Evolutionary conservation across 2,797 vertebrate genomes (phyloP).

Genomic region (Oceanodroma leucorhoa): DNA sequence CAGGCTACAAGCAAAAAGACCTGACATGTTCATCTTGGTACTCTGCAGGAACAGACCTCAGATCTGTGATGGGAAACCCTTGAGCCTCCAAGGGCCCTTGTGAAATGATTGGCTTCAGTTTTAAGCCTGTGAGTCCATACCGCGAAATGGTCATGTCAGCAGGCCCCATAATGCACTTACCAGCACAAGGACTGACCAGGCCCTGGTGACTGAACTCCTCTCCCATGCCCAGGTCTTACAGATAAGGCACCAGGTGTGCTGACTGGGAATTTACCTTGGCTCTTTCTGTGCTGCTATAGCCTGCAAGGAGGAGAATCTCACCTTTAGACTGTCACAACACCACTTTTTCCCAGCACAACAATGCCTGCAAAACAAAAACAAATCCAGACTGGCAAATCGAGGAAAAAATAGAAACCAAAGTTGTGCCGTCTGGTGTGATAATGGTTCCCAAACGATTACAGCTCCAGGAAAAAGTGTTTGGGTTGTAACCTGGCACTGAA

Average conservation of each 20-base stretch:
- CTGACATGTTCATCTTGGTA: neutral
- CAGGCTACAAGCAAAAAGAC: neutral
- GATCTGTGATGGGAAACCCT: neutral
- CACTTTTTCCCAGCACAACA: neutral
- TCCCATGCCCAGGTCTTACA: neutral
- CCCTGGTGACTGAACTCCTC: neutral
- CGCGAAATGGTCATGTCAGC: rapidly evolving
- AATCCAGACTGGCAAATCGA: neutral
- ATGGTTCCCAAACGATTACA: neutral
- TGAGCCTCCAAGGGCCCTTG: neutral
- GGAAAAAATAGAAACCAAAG: neutral
- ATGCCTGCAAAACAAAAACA: neutral
- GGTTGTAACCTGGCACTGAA: neutral
- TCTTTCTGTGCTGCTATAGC: neutral
- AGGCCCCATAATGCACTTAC: neutral
- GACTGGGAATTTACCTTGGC: neutral
- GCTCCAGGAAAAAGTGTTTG: neutral
- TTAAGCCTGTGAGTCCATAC: neutral
- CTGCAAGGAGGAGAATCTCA: neutral
- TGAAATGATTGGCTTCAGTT: neutral
- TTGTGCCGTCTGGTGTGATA: neutral
- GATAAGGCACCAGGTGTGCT: neutral
- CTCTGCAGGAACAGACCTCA: neutral
- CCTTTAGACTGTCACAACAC: neutral
- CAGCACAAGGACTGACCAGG: neutral